These are phyloP conservation scores for Melieria omissa DNA, from an alignment of 2,888 invertebrate species.

Conservation along the genomic window DNA sequence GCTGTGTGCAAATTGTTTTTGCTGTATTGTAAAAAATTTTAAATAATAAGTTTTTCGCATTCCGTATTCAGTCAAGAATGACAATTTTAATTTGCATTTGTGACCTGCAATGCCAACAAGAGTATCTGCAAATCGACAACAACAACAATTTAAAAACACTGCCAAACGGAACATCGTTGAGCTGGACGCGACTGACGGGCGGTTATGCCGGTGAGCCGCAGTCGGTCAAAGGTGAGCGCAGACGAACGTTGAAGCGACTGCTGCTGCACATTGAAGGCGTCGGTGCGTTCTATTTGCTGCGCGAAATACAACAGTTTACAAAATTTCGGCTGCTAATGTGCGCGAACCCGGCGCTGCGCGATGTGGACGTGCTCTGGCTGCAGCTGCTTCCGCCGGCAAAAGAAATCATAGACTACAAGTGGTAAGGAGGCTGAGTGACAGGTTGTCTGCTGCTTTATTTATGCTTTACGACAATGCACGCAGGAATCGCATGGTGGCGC, in stretches of 20 bases:
- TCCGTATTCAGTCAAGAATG: constrained; percentile 42
- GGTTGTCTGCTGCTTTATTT: neutral
- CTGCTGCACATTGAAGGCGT: constrained; percentile 53
- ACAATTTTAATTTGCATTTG: constrained; percentile 55
- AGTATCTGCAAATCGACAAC: constrained; percentile 46
- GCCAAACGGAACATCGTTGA: constrained; percentile 12
- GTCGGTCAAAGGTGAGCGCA: neutral
- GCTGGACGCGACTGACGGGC: constrained; percentile 3
- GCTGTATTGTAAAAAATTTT: no score
- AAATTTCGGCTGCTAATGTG: constrained; percentile 47
- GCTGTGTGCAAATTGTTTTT: no score
- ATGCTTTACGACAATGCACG: constrained; percentile 37
- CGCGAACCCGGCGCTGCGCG: constrained; percentile 40
- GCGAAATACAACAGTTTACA: constrained; percentile 53
- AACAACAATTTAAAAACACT: constrained; percentile 22
- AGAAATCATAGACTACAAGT: constrained; percentile 77
- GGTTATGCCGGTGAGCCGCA: constrained; percentile 12
- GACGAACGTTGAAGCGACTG: constrained; percentile 44
- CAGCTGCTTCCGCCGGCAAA: constrained; percentile 71
- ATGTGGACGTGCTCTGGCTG: constrained; percentile 60
- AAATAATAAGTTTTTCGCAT: neutral
- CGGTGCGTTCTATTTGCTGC: constrained; percentile 52
- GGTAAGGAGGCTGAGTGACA: constrained; percentile 68
- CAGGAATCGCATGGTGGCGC: constrained; percentile 69
- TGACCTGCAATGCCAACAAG: constrained; percentile 54